Conservation (phyloP, 2,113 vertebrate species). For the Forbesichthys agassizii region DNA sequence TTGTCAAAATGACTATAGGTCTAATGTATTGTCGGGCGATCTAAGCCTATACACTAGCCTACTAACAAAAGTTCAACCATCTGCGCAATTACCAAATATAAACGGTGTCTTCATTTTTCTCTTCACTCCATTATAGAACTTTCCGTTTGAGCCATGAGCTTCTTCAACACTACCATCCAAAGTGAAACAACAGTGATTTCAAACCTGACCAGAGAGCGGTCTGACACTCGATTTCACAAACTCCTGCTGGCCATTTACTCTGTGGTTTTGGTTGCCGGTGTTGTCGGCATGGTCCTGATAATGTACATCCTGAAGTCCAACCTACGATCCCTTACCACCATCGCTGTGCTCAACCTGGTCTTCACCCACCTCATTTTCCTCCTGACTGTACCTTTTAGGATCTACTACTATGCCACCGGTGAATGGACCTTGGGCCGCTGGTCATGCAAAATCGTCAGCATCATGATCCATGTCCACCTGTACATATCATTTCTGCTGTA, state of each 20-base stretch:
- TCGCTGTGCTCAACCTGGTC: constrained; percentile 85
- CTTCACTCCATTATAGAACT: too few species aligned
- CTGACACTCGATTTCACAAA: not conserved
- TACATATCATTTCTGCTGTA: constrained; percentile 90
- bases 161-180: not conserved
- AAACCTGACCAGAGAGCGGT: rapidly evolving
- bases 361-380: constrained; percentile 85
- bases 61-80: too few species aligned
- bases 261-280: constrained; percentile 75
- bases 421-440: constrained; percentile 61
- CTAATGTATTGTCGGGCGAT: too few species aligned
- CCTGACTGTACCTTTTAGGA: constrained; percentile 86
- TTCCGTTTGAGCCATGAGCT: too few species aligned
- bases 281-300: constrained; percentile 75
- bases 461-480: constrained; percentile 91
- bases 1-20: too few species aligned
- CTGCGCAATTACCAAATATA: too few species aligned
- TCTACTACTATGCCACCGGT: constrained; percentile 75
- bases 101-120: too few species aligned
- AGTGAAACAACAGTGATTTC: rapidly evolving
- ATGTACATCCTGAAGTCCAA: constrained; percentile 80
- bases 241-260: constrained; percentile 74
- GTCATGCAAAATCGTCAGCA: constrained; percentile 82
- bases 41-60: too few species aligned
- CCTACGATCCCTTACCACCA: constrained; percentile 81